Base-by-base conservation (phyloP, 2,797 vertebrate species). In the Labroides dimidiatus region DNA sequence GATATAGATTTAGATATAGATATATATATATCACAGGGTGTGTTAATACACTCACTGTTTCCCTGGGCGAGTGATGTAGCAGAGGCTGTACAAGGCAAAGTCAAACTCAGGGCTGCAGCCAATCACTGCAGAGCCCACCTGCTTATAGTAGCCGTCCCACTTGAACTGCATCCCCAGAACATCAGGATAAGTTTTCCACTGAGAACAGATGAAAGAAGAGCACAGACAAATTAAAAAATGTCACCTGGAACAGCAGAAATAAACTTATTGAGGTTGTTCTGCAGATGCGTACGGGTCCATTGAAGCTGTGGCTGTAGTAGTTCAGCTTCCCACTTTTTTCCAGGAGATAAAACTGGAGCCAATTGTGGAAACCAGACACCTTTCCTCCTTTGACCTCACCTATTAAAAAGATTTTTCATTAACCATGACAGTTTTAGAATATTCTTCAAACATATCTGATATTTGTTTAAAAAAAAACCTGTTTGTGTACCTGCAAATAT, bases 21-120 rank as follows among this genome's bases (percentile, higher is more conserved):
- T n/a, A n/a, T n/a, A n/a, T n/a, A n/a, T n/a, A 61, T 8, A 24
- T 44, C 4, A 6, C 12, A 56, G 24, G 10, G 15, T 6, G 6
- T 20, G 10, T 44, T n/a, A 9, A 9, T 39, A 3, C 27, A 94
- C 96, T 96, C 78, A 99, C 97, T 30, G 66, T 89, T 93, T 94
- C 23, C 96, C 95, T 0, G 97, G 97, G 0, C 96, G 94, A 0
- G 95, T 84, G 12, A 99, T 95, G 91, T 96, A 99, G 87, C 97
- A 99, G 60, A 99, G 82, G 0, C 94, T 93, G 87, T 97, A 99
- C 6, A 98, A 69, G 0, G 95, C 95, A 8, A 99, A 93, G 77
- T 99, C 97, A 9, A 98, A 98, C 75, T 99, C 98, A 0, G 98
- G 97, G 84, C 98, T 99, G 91, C 78, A 94, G 85, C 98, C 97